These are phyloP conservation scores for Anoplius nigerrimus DNA, from an alignment of 2,888 invertebrate genomes.

Conservation along the genomic window DNA sequence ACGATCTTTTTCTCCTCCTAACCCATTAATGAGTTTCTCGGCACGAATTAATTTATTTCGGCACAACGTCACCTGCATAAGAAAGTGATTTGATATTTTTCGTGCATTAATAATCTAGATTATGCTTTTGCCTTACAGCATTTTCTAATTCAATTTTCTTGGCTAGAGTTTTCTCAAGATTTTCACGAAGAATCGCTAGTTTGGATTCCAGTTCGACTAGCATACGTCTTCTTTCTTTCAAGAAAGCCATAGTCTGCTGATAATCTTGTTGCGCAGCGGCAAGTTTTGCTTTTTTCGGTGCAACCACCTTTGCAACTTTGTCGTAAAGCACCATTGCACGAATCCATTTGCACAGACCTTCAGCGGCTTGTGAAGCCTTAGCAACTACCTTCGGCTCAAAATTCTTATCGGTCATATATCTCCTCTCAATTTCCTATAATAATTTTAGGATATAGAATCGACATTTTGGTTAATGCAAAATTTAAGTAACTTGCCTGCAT, in stretches of 20 bases:
- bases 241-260: conserved; percentile 78
- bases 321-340: conserved; percentile 85
- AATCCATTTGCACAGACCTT: conserved; percentile 86
- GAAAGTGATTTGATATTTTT: not conserved
- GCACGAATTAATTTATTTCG: conserved; percentile 81
- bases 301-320: conserved; percentile 81
- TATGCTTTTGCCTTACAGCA: conserved; percentile 74
- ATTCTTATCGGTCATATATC: conserved; percentile 80
- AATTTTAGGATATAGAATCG: not conserved
- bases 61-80: conserved; percentile 74
- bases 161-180: conserved; percentile 74
- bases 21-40: conserved; percentile 80
- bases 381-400: conserved; percentile 81
- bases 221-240: conserved; percentile 81
- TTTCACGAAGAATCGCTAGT: conserved; percentile 76
- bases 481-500: conserved; percentile 75
- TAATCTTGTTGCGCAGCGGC: conserved; percentile 81
- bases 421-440: conserved; percentile 76
- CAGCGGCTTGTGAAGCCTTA: conserved; percentile 85
- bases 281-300: conserved; percentile 83
- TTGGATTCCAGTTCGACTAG: conserved; percentile 79
- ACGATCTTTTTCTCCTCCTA: conserved; percentile 81
- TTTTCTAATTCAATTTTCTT: conserved; percentile 77
- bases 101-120: not conserved
- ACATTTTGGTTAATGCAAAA: conserved; percentile 75